Base-by-base conservation (phyloP, 2,113 vertebrate genomes). In the Petroica traversi region DNA sequence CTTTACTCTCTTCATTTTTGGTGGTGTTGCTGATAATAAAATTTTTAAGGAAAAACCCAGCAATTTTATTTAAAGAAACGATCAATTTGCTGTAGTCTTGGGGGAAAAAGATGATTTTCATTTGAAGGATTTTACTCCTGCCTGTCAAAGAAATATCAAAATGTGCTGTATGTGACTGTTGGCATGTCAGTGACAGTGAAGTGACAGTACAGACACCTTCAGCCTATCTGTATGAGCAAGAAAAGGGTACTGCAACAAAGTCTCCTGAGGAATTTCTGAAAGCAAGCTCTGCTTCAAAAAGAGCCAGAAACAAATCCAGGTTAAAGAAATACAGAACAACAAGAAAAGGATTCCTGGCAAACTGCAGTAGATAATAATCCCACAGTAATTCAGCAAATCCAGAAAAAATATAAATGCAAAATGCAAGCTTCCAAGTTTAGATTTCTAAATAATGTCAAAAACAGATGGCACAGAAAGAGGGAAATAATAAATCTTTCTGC, bases 31-130 rank as follows among this genome's bases (percentile, higher is more conserved):
- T 63, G 19, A n/a, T 9, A 5, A 49, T 57, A 26, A 11, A 12
- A 9, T 57, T 73, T 61, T 46, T 13, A 58, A 43, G 11, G 14
- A 8, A 74, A 79, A 12, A 1, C 0, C 0, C 1, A 33, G 1
- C 18, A 31, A 1, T n/a, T 15, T 52, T 76, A 36, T 83, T 51
- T 48, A 59, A 88, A 69, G 9, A 62, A 49, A 41, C 8, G 48
- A 57, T 61, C 7, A 14, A 15, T 84, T 49, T 77, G 0, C 8
- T 51, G 2, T 9, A 91, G 34, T 49, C 4, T 19, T 17, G 18
- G 4, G 2, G 4, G 14, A 38, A 63, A 48, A 14, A 15, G 0
- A 3, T 40, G 4, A 1, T 43, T 73, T 76, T 80, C 34, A 51
- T 93, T 88, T 88, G 19, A 48, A 76, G 10, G 15, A 59, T 93